Base-by-base conservation (phyloP, 2,113 vertebrate genomes). In the Suncus etruscus region DNA sequence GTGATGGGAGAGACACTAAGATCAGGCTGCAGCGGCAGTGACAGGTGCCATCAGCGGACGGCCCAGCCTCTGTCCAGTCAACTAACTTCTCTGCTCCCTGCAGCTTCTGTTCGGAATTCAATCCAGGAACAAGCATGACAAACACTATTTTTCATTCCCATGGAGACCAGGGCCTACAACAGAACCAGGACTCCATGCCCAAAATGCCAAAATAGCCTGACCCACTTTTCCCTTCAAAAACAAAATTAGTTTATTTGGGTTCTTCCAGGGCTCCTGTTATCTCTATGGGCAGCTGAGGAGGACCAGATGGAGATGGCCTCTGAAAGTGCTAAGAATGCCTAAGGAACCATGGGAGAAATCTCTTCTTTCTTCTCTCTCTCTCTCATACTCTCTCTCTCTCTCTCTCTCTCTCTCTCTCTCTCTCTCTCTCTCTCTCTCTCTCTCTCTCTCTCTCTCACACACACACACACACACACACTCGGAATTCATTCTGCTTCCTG, bases 201-300 rank as follows among this genome's bases (percentile, higher is more conserved):
- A 90, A 97, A 97, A 97, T 97, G 97, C 97, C 97, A 96, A 98
- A 97, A 97, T 79, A 95, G 96, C 96, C 76, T 98, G 98, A 98
- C 97, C 98, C 98, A 98, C 96, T 98, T 98, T 93, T 24, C 89
- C 94, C 70, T 75, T 86, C 90, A 94, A 76, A 92, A 91, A 96
- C 90, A 96, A 92, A 94, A 18, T 77, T 66, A 86, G 83, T 91
- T 84, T 79, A 74, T 82, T 58, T 92, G 94, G 92, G 63, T 86
- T 94, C 77, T 87, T 47, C 65, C 32, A 65, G 68, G 20, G 73
- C 32, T 29, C 24, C 82, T 68, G 45, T 48, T 54, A 87, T 77
- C 89, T 88, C 31, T 16, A 0, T 4, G 63, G 75, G 27, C 39
- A 24, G 12, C 20, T 66, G 66, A 74, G 83, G 77, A 68, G 58